Conservation (phyloP, 2,888 invertebrate genomes). For the Xanthostigma xanthostigma region DNA sequence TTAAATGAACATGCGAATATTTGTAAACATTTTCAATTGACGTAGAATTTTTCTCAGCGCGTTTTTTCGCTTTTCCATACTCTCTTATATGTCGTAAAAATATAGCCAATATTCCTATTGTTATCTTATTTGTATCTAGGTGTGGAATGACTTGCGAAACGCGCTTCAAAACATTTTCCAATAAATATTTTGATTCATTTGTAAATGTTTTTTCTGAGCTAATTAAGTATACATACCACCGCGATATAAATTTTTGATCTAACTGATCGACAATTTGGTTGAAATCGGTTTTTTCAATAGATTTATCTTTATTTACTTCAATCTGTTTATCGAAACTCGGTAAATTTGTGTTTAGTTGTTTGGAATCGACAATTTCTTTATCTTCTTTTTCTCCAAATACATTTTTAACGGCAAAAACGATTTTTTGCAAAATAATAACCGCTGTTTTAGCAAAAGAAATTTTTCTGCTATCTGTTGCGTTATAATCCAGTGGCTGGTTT, state of each 20-base stretch:
- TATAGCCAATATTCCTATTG: constrained; percentile 33
- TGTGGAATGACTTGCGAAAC: constrained; percentile 24
- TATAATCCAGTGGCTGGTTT: constrained; percentile 35
- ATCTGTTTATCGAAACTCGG: too few species aligned
- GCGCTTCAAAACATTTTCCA: constrained; percentile 27
- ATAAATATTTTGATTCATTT: constrained; percentile 26
- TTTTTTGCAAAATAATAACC: too few species aligned
- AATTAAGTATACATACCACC: constrained; percentile 32
- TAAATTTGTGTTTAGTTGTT: too few species aligned
- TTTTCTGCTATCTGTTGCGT: constrained; percentile 10
- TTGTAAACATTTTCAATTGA: constrained; percentile 13
- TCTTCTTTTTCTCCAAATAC: too few species aligned
- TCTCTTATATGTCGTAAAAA: constrained; percentile 46
- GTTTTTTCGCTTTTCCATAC: constrained; percentile 43
- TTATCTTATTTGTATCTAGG: constrained; percentile 27
- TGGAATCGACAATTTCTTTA: too few species aligned
- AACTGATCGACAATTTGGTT: constrained; percentile 27
- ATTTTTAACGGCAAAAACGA: too few species aligned
- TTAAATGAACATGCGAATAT: constrained; percentile 27
- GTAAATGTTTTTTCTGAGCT: constrained; percentile 31
- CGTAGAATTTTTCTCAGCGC: constrained; percentile 30
- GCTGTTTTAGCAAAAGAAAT: too few species aligned
- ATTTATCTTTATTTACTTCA: constrained; percentile 5
- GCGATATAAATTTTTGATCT: constrained; percentile 29
- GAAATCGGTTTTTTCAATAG: constrained; percentile 17